These are phyloP conservation scores for Anagrus nilaparvatae DNA, from an alignment of 1,140 invertebrate genomes.

Conservation along the genomic window DNA sequence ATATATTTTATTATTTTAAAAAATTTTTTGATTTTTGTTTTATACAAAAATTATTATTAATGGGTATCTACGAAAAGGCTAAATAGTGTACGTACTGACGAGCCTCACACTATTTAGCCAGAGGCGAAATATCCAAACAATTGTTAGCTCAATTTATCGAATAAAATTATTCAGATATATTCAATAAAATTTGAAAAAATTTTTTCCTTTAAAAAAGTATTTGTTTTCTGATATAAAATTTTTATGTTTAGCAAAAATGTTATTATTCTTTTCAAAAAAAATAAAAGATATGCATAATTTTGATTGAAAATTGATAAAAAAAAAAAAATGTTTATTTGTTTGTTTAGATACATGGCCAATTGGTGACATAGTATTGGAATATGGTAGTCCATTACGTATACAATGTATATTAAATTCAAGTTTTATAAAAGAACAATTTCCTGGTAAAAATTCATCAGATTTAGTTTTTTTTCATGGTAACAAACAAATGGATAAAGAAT, in stretches of 20 bases:
- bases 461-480: slow-evolving; percentile 40
- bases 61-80: too few relatives aligned
- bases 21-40: too few relatives aligned
- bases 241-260: not conserved
- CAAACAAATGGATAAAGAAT: slow-evolving; percentile 31
- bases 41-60: too few relatives aligned
- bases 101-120: too few relatives aligned
- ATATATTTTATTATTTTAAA: too few relatives aligned
- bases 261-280: slow-evolving; percentile 1
- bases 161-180: too few relatives aligned
- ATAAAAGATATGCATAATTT: not conserved
- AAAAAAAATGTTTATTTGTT: slow-evolving; percentile 3
- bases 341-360: slow-evolving; percentile 40
- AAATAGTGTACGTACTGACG: too few relatives aligned
- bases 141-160: too few relatives aligned
- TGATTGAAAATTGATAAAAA: too few relatives aligned
- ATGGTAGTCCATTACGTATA: slow-evolving; percentile 40
- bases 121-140: too few relatives aligned
- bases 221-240: not conserved
- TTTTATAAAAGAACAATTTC: slow-evolving; percentile 23
- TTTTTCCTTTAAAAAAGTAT: not conserved
- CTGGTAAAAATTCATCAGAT: slow-evolving; percentile 35
- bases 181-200: too few relatives aligned
- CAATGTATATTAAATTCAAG: slow-evolving; percentile 41
- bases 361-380: slow-evolving; percentile 43